Percentiles rank a stretch among this genome's conserved stretches.
Conservation (phyloP, 2,888 invertebrate species). For the Sepiola atlantica region DNA sequence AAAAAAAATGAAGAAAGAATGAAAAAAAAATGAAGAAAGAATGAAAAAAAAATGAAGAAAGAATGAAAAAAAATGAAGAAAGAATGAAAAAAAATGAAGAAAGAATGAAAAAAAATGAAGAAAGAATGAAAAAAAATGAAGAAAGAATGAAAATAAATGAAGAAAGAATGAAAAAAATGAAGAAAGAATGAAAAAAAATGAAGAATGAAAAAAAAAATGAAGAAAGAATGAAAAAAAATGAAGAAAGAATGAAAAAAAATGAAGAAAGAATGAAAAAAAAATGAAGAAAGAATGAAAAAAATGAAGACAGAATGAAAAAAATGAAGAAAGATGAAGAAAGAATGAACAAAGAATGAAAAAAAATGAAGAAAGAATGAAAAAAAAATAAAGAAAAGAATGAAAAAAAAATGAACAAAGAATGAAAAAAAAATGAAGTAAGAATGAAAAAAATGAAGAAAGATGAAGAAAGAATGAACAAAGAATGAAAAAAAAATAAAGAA, state of each 20-base stretch:
- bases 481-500: not conserved
- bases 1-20: not conserved
- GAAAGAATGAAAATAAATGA: too few species aligned
- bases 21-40: too few species aligned
- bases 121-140: not conserved
- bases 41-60: not conserved
- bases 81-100: not conserved
- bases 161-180: not conserved
- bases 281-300: not conserved
- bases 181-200: not conserved
- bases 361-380: not conserved
- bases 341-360: not conserved
- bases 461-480: not conserved
- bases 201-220: not conserved
- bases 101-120: not conserved
- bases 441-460: too few species aligned
- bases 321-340: not conserved
- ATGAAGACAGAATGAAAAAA: not conserved
- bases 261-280: not conserved
- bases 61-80: not conserved
- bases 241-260: not conserved
- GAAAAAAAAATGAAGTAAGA: not conserved
- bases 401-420: not conserved
- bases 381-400: not conserved
- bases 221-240: not conserved